phyloP scores from a whole-genome alignment of 2,888 invertebrate genomes.

The Eremobia ochroleuca region DNA sequence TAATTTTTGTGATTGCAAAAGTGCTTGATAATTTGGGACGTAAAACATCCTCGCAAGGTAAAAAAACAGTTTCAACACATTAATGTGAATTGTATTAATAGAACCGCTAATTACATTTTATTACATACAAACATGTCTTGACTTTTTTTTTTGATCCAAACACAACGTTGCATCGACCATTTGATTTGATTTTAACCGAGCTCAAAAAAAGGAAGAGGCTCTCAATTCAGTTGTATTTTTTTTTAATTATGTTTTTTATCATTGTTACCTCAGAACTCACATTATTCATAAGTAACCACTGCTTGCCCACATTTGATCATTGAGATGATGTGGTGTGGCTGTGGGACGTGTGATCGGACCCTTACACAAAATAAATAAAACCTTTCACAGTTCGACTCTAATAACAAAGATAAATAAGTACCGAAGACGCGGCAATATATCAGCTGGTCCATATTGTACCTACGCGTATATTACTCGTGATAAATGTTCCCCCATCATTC shows the following conservation, averaged over 20 bases:
- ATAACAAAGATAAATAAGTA: slow-evolving; percentile 61
- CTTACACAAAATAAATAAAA: slow-evolving; percentile 35
- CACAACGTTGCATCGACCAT: too few relatives aligned
- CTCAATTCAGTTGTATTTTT: too few relatives aligned
- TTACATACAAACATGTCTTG: too few relatives aligned
- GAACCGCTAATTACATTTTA: background rate
- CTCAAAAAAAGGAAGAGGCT: too few relatives aligned
- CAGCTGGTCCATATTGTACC: slow-evolving; percentile 31
- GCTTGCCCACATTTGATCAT: background rate
- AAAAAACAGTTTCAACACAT: background rate
- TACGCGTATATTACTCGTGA: slow-evolving; percentile 51
- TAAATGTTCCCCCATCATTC: slow-evolving; percentile 61
- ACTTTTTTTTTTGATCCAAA: too few relatives aligned
- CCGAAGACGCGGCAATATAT: slow-evolving; percentile 52
- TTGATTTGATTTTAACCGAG: too few relatives aligned
- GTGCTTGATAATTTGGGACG: background rate
- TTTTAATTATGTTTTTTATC: too few relatives aligned
- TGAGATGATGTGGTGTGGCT: background rate
- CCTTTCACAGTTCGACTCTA: slow-evolving; percentile 16
- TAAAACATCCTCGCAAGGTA: background rate
- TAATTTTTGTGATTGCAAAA: background rate
- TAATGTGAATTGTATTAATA: background rate
- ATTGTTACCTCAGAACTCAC: too few relatives aligned
- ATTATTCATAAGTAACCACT: background rate
- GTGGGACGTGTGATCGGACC: too few relatives aligned